Evolutionary conservation across 2,888 invertebrate species (phyloP), one percentile per base, ranked within the genome.

Genomic region (Tenthredo distinguenda): DNA sequence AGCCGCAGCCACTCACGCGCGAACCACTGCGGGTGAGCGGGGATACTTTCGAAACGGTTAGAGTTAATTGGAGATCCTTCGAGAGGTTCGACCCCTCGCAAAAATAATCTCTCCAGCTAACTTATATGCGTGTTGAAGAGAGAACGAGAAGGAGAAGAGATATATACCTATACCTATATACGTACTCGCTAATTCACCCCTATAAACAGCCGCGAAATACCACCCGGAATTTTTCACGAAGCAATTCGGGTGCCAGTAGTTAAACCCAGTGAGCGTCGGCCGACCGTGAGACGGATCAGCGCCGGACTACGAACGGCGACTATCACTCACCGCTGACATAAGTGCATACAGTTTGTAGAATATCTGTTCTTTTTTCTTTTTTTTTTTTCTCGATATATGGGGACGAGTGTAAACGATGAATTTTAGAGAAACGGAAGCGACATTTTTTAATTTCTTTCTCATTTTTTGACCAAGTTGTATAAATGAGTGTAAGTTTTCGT

Each of bases 61-160:
- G 83, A 83, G 83, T 83, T 83, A 83, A 83, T 83, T 83, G 83
- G 83, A 83, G 83, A 68, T 83, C 65, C 68, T 83, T 71, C 65
- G 71, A 83, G 68, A 83, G 83, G 18, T 31, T 68, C 83, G 43
- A 65, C 68, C 68, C 77, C 83, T 83, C 71, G 31, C 68, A 26
- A 7, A 83, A 68, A 68, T 71, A 83, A 83, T 68, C n/a, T 68
- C n/a, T 83, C 62, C 40, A 6, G 21, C 34, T 21, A 40, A 34
- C 62, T 40, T 50, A 58, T 65, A 15, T 12, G 31, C 34, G 62
- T 9, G 37, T 18, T 40, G 65, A 43, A 40, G 26, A 47, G 74
- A 43, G 74, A 47, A 40, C 4, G 40, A 74, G 37, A 37, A 18
- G 4, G 40, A 40, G n/a, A 40, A 10, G 65, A 26, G 15, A 34